Percentiles rank a stretch among this genome's conserved stretches.
These are phyloP conservation scores for Alca torda DNA, from an alignment of 2,797 vertebrate genomes.

Conservation along the genomic window DNA sequence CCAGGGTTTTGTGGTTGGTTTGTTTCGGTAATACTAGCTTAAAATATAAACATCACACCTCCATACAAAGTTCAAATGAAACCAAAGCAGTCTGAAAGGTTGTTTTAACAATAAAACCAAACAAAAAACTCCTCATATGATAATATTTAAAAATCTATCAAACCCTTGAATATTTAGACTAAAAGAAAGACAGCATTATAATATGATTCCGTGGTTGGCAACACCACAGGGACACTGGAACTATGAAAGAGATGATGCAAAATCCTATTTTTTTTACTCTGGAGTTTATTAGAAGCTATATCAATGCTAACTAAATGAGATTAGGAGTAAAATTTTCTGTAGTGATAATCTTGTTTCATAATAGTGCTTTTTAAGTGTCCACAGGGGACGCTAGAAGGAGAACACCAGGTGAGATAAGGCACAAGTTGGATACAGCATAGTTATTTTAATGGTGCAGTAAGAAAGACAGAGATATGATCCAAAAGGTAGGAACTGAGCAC, in stretches of 20 bases:
- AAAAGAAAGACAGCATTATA: neutral
- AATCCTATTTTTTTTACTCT: neutral
- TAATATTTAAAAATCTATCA: neutral
- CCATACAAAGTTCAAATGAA: neutral
- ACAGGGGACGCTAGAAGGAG: neutral
- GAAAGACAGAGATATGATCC: neutral
- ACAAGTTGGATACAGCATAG: neutral
- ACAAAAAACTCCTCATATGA: neutral
- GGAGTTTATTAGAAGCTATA: slow-evolving; percentile 13
- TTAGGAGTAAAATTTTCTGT: neutral
- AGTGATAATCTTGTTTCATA: neutral
- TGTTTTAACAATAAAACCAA: neutral
- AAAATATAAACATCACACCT: neutral
- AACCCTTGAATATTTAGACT: neutral
- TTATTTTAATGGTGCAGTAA: neutral
- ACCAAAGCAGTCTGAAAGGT: neutral
- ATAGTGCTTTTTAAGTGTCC: neutral
- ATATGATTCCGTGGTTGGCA: neutral
- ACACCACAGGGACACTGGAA: neutral
- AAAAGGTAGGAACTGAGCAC: neutral
- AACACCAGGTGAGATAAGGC: neutral
- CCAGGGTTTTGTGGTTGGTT: neutral
- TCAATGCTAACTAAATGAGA: slow-evolving; percentile 7
- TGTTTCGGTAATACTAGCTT: neutral
- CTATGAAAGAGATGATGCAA: neutral